Conservation (phyloP, 2,888 invertebrate species). For the Caradrina kadenii region DNA sequence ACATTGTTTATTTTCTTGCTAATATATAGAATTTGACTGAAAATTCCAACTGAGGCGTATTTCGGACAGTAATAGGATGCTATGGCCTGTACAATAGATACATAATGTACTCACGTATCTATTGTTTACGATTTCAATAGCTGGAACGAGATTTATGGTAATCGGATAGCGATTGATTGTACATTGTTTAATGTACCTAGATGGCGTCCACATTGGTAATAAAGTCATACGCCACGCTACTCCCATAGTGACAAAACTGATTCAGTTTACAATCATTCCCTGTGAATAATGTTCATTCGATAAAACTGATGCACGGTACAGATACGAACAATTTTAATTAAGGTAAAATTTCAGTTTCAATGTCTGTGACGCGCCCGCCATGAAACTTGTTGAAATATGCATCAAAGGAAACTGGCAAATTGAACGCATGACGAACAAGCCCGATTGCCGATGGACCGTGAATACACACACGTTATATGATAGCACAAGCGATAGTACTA, state of each 20-base stretch:
- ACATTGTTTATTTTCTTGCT: slow-evolving; percentile 40
- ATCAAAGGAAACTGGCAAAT: slow-evolving; percentile 78
- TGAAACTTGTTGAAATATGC: slow-evolving; percentile 79
- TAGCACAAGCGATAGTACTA: slow-evolving; percentile 60
- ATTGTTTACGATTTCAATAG: slow-evolving; percentile 57
- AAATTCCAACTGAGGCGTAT: slow-evolving; percentile 1
- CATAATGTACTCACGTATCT: slow-evolving; percentile 26
- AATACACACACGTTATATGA: slow-evolving; percentile 55
- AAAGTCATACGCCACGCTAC: slow-evolving; percentile 32
- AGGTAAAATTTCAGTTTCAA: slow-evolving; percentile 69
- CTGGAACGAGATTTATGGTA: slow-evolving; percentile 54
- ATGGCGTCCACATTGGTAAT: slow-evolving; percentile 22
- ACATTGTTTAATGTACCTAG: slow-evolving; percentile 51
- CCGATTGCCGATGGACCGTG: slow-evolving; percentile 69
- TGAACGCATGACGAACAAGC: slow-evolving; percentile 74
- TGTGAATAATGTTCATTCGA: slow-evolving; percentile 53
- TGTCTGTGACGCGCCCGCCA: slow-evolving; percentile 59
- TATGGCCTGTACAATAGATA: slow-evolving; percentile 15
- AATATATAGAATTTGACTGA: slow-evolving; percentile 18
- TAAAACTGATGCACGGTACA: slow-evolving; percentile 58
- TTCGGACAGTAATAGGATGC: slow-evolving; percentile 7
- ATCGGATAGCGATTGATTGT: slow-evolving; percentile 59
- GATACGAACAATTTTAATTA: slow-evolving; percentile 73
- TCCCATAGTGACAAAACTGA: slow-evolving; percentile 36
- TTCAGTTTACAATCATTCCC: slow-evolving; percentile 49